Base-by-base conservation (phyloP, 1,140 invertebrate species). In the Cyphomyrmex costatus region DNA sequence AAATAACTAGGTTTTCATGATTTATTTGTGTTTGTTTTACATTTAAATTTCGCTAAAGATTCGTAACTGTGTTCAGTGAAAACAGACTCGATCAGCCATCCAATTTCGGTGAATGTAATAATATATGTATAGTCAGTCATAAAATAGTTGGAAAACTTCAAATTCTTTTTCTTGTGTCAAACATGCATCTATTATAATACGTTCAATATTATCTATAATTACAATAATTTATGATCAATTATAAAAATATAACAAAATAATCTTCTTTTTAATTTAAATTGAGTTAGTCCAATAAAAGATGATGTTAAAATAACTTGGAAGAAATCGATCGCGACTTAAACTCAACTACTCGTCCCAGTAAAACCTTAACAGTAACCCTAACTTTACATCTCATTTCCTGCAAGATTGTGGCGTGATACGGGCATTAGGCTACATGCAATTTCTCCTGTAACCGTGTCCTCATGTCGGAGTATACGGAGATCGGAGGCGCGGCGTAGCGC, bases 401-500 rank as follows among this genome's bases (percentile, higher is more conserved):
- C 53, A 36, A 49, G 71, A 58, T 30, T 61, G 66, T 36, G 16
- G 66, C 36, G 66, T 73, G 68, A 83, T 83, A 83, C 24, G 68
- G 42, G 68, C 68, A 73, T 83, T 83, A 83, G 68, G 53, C 36
- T 58, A 89, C 65, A 19, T 79, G 70, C 60, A 78, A 73, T 89
- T 89, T 86, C 84, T 61, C 68, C 58, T 8, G 1, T n/a, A n/a
- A 27, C 68, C 49, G 27, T 51, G 58, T 83, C 63, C 82, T 63
- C 27, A 24, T 27, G 65, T 60, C 21, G 4, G n/a, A 14, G 16
- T 27, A 42, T 24, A 14, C 61, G 58, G n/a, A 24, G 46, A 14
- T 16, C 21, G 61, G 14, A 49, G 46, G 86, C 49, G 51, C n/a
- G 36, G 42, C 66, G 46, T 46, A 68, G 24, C 63, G 33, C 63